Evolutionary conservation across 2,888 invertebrate genomes (phyloP).

Genomic region (Isoperla grammatica): DNA sequence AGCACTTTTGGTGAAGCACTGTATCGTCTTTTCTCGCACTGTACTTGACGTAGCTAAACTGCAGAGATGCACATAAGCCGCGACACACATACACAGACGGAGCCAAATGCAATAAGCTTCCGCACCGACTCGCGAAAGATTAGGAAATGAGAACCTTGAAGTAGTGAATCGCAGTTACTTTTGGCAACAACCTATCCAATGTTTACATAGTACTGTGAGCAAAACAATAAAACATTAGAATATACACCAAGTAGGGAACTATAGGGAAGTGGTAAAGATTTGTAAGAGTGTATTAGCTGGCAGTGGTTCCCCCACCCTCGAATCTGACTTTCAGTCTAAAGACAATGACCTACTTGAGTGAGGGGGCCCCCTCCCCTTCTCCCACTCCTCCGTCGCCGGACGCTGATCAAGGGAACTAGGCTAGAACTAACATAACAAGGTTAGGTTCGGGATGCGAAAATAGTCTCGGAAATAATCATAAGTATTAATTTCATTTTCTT

Average conservation of each 20-base stretch:
- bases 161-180: neutral
- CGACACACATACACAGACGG: no score
- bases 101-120: no score
- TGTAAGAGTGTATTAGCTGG: neutral
- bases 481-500: slow-evolving; percentile 6
- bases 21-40: neutral
- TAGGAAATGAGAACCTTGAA: no score
- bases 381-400: neutral
- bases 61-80: no score
- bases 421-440: slow-evolving; percentile 3
- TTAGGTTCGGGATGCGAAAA: slow-evolving; percentile 10
- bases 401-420: neutral
- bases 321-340: slow-evolving; percentile 24
- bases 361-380: slow-evolving; percentile 4
- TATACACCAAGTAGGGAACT: neutral
- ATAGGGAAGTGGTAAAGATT: neutral
- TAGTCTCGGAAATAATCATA: slow-evolving; percentile 8
- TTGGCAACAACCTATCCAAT: neutral
- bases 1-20: neutral
- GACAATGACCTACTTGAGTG: slow-evolving; percentile 29
- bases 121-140: no score
- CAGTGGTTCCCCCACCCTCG: slow-evolving; percentile 16
- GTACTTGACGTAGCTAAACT: no score
- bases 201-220: no score
- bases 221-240: no score